phyloP scores from a whole-genome alignment of 1,140 invertebrate species.

The Scaptomyza hsui region DNA sequence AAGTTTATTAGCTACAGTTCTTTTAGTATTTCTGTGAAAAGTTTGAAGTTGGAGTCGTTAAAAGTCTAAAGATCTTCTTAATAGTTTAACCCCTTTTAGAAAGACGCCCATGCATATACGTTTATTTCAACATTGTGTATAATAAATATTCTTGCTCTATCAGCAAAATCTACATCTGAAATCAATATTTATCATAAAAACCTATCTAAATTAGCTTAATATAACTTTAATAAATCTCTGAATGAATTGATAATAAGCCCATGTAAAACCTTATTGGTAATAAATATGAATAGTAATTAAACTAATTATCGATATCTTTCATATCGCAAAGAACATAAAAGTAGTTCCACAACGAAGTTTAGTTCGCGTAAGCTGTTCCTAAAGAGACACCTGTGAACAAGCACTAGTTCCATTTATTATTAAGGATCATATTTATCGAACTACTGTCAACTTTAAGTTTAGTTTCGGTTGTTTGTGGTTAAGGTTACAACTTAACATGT shows the following conservation, averaged over 20 bases:
- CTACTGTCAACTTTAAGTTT: background rate
- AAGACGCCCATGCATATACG: conserved; percentile 22
- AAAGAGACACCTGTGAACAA: no score
- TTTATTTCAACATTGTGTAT: conserved; percentile 9
- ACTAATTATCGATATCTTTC: no score
- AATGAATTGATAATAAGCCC: background rate
- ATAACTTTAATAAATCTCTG: background rate
- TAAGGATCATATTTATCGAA: background rate
- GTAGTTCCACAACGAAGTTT: no score
- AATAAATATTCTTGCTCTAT: conserved; percentile 11
- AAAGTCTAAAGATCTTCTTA: no score
- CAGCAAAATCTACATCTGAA: no score
- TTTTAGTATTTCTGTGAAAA: background rate
- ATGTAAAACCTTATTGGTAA: background rate
- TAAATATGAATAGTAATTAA: no score
- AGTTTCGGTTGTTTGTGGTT: background rate
- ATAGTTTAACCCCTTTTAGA: background rate
- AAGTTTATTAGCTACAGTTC: no score
- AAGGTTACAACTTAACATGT: background rate
- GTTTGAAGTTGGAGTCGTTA: no score
- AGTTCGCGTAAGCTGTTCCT: no score
- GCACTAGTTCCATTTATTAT: no score
- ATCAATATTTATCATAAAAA: no score
- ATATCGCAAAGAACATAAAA: no score
- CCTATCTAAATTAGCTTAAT: background rate